phyloP scores from a whole-genome alignment of 2,888 invertebrate species.

The Patella ulyssiponensis region DNA sequence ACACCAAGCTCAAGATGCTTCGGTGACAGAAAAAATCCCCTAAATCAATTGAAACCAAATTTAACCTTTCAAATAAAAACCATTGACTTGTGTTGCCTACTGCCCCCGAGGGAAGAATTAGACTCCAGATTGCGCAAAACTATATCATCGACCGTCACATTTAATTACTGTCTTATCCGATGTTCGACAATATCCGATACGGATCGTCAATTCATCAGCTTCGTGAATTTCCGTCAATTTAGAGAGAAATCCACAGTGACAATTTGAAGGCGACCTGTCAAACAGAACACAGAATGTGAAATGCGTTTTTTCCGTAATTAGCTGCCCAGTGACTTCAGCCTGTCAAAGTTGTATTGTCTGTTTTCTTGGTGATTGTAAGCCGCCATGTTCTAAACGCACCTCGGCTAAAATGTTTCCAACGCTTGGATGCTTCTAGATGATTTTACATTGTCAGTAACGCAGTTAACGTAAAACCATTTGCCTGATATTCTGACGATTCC shows the following conservation, averaged over 20 bases:
- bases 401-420: slow-evolving; percentile 9
- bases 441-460: not conserved
- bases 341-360: not conserved
- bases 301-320: slow-evolving; percentile 12
- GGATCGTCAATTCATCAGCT: slow-evolving; percentile 23
- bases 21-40: not conserved
- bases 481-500: not conserved
- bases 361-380: not conserved
- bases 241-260: slow-evolving; percentile 28
- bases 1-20: no score
- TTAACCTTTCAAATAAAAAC: slow-evolving; percentile 10
- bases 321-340: not conserved
- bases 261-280: slow-evolving; percentile 37
- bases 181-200: slow-evolving; percentile 32
- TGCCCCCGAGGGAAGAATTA: slow-evolving; percentile 1
- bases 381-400: not conserved
- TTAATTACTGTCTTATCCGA: slow-evolving; percentile 11
- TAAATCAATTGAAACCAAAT: not conserved
- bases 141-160: slow-evolving; percentile 5
- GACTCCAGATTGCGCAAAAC: not conserved
- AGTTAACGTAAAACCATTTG: not conserved
- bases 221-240: slow-evolving; percentile 27
- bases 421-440: not conserved
- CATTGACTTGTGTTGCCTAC: not conserved
- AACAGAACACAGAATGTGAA: not conserved